Conservation (phyloP, 2,113 vertebrate genomes). For the Saimiri boliviensis region DNA sequence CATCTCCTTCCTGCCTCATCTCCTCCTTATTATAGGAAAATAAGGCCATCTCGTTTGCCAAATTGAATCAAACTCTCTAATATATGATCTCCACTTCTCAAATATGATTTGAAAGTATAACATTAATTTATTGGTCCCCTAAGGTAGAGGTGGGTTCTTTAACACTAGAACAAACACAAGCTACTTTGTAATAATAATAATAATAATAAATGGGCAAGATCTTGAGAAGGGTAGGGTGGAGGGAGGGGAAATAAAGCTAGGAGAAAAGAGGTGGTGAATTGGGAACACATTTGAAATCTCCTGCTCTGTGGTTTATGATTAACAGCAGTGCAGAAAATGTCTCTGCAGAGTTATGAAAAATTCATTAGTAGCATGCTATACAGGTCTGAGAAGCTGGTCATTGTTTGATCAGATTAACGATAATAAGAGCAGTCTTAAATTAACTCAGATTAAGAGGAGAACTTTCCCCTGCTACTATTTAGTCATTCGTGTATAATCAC, state of each 20-base stretch:
- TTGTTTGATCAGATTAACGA: constrained; percentile 68
- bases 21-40: constrained; percentile 16
- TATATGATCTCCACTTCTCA: constrained; percentile 44
- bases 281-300: constrained; percentile 30
- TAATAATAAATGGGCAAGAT: not conserved
- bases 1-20: not conserved
- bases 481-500: not conserved
- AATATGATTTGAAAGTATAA: constrained; percentile 27
- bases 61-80: constrained; percentile 32
- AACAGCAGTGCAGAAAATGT: constrained; percentile 59
- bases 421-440: constrained; percentile 64
- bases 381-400: constrained; percentile 60
- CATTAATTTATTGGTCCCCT: not conserved
- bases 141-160: constrained; percentile 3
- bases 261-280: not conserved
- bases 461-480: not conserved
- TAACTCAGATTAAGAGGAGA: constrained; percentile 61
- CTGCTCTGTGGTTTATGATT: constrained; percentile 64
- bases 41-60: constrained; percentile 8
- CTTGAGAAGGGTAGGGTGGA: not conserved
- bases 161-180: not conserved
- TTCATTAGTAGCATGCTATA: constrained; percentile 61
- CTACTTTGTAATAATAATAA: not conserved
- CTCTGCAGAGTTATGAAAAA: constrained; percentile 73
- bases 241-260: not conserved